These are phyloP conservation scores for Micropterix aruncella DNA, from an alignment of 2,888 invertebrate genomes.

Conservation along the genomic window DNA sequence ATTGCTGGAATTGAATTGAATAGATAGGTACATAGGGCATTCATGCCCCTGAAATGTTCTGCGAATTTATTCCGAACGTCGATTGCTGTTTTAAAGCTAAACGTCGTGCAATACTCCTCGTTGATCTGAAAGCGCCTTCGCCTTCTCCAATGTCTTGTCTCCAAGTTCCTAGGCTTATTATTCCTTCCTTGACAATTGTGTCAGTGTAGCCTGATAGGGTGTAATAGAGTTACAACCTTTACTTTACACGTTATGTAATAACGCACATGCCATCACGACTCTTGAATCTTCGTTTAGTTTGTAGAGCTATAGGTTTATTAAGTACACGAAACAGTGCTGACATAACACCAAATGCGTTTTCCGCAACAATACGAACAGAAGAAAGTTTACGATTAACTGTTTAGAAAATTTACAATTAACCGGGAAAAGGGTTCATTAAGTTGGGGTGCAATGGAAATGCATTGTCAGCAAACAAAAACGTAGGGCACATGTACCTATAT, in stretches of 20 bases:
- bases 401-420: neutral
- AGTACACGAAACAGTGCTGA: neutral
- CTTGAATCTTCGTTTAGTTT: neutral
- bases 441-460: neutral
- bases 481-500: neutral
- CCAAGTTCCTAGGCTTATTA: conserved; percentile 6
- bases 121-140: conserved; percentile 4
- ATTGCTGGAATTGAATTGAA: no score
- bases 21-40: no score
- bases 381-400: neutral
- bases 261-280: neutral
- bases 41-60: no score
- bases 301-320: neutral
- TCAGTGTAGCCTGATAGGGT: conserved; percentile 5
- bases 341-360: neutral
- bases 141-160: conserved; percentile 4
- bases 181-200: conserved; percentile 6
- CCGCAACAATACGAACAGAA: neutral
- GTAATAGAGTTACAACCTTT: neutral
- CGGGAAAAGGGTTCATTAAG: neutral
- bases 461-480: neutral
- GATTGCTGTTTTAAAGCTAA: no score
- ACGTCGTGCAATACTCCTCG: no score
- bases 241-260: neutral
- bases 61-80: no score